Conservation (phyloP, 1,140 invertebrate genomes). For the Eupeodes corollae region DNA sequence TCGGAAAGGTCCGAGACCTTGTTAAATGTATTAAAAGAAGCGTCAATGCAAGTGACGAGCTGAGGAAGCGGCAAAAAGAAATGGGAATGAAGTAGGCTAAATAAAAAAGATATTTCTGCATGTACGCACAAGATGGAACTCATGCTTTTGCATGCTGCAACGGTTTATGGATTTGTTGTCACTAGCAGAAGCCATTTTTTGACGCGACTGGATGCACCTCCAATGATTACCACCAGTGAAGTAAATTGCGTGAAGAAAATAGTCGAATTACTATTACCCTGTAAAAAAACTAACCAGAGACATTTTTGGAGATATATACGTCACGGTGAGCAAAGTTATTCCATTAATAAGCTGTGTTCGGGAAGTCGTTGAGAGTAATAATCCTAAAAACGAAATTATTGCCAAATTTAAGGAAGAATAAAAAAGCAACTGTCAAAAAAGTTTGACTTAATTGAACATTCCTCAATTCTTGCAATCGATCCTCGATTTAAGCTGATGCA, state of each 20-base stretch:
- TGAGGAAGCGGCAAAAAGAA: neutral
- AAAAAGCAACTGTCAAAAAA: neutral
- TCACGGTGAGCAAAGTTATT: neutral
- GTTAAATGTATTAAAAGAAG: conserved; percentile 1
- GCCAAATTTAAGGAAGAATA: too few relatives aligned
- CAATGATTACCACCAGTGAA: too few relatives aligned
- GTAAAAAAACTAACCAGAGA: too few relatives aligned
- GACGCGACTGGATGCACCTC: too few relatives aligned
- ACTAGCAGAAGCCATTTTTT: too few relatives aligned
- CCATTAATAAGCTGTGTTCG: neutral
- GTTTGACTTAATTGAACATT: neutral
- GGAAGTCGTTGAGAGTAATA: too few relatives aligned
- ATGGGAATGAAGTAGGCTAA: neutral
- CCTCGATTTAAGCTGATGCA: too few relatives aligned
- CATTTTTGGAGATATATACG: neutral
- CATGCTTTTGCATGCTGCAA: neutral
- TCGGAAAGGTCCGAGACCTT: neutral
- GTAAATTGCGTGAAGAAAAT: too few relatives aligned
- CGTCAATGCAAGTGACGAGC: conserved; percentile 1
- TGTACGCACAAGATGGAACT: neutral
- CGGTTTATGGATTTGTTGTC: neutral
- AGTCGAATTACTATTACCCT: too few relatives aligned
- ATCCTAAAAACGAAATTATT: neutral
- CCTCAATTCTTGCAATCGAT: too few relatives aligned
- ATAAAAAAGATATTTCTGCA: neutral